Evolutionary conservation across 2,888 invertebrate species (phyloP).

Genomic region (Acronicta psi): DNA sequence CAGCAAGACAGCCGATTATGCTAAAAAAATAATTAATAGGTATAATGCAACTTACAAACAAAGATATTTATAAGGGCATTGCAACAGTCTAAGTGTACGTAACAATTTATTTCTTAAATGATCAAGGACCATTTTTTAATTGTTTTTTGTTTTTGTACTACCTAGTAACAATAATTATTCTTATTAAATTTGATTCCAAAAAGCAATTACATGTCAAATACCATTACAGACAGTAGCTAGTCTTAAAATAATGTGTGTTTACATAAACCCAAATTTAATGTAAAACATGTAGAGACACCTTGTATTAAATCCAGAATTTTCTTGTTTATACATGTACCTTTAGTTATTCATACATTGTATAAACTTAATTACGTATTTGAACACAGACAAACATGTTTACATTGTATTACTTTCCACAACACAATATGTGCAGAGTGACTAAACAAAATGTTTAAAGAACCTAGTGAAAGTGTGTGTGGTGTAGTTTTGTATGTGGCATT

Average conservation of each 20-base stretch:
- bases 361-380: slow-evolving; percentile 25
- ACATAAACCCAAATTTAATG: slow-evolving; percentile 16
- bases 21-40: no score
- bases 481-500: slow-evolving; percentile 27
- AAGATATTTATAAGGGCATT: no score
- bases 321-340: slow-evolving; percentile 13
- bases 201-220: not conserved
- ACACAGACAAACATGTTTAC: slow-evolving; percentile 24
- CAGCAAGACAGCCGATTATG: no score
- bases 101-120: no score
- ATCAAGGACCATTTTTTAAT: no score
- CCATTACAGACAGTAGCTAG: not conserved
- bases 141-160: no score
- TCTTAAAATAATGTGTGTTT: slow-evolving; percentile 6
- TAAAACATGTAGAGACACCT: slow-evolving; percentile 5
- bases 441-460: slow-evolving; percentile 29
- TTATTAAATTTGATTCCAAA: not conserved
- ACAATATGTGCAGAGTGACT: slow-evolving; percentile 29
- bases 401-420: slow-evolving; percentile 39
- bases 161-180: no score
- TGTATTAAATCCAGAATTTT: slow-evolving; percentile 13
- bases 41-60: no score
- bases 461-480: slow-evolving; percentile 41
- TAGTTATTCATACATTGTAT: slow-evolving; percentile 5
- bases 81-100: no score